Percentiles rank a stretch among this genome's conserved stretches.
These are phyloP conservation scores for Notolepis coatsorum DNA, from an alignment of 2,797 vertebrate species.

Conservation along the genomic window DNA sequence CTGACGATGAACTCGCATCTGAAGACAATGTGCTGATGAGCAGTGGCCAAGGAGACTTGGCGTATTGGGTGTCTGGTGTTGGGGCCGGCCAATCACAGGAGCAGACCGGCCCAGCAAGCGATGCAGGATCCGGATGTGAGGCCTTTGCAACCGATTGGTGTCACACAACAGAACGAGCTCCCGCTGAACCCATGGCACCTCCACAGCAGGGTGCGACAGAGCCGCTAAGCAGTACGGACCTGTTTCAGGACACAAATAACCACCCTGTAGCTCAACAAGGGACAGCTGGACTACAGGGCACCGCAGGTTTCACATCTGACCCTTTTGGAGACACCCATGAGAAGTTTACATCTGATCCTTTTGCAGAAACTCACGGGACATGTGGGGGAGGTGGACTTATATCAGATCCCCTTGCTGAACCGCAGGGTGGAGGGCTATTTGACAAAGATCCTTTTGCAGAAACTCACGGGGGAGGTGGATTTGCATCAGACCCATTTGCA, in stretches of 20 bases:
- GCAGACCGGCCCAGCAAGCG: slow-evolving; percentile 10
- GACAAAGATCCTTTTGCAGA: neutral
- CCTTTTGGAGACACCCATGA: slow-evolving; percentile 27
- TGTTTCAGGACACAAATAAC: slow-evolving; percentile 17
- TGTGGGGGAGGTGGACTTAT: slow-evolving; percentile 9
- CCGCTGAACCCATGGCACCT: neutral
- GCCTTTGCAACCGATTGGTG: slow-evolving; percentile 20
- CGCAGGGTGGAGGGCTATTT: neutral
- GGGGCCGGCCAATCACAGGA: slow-evolving; percentile 1
- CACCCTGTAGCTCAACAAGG: neutral
- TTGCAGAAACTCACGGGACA: slow-evolving; percentile 5
- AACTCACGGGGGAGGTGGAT: slow-evolving; percentile 9
- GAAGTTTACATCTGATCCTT: neutral
- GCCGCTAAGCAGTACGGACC: slow-evolving; percentile 3
- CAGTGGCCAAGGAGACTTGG: slow-evolving; percentile 14
- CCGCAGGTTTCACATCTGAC: slow-evolving; percentile 28
- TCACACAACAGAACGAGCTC: slow-evolving; percentile 9
- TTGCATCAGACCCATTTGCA: slow-evolving; percentile 69
- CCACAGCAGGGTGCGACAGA: neutral
- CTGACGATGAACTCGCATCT: slow-evolving; percentile 64
- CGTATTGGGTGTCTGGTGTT: slow-evolving; percentile 16
- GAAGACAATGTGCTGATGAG: slow-evolving; percentile 15
- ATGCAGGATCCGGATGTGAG: slow-evolving; percentile 9
- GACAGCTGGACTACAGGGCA: neutral
- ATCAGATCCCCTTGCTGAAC: slow-evolving; percentile 5